Evolutionary conservation across 2,888 invertebrate species (phyloP).

Genomic region (Antheraea yamamai): DNA sequence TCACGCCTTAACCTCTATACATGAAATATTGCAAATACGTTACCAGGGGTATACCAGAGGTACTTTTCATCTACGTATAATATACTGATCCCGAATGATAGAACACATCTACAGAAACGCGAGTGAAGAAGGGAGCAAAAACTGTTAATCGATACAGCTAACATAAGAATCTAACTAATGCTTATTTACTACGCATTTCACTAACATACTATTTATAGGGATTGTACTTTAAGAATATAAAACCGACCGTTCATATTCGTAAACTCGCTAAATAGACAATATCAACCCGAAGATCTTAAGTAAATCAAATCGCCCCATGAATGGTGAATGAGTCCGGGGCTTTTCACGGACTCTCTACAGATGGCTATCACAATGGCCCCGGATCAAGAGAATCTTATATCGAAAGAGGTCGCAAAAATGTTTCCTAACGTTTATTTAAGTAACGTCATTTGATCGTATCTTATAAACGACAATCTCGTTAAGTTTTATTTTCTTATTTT

Average conservation of each 20-base stretch:
- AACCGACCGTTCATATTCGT: slow-evolving; percentile 51
- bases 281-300: slow-evolving; percentile 78
- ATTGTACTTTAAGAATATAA: slow-evolving; percentile 55
- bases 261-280: slow-evolving; percentile 76
- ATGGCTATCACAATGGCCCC: slow-evolving; percentile 78
- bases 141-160: background rate
- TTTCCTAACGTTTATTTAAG: slow-evolving; percentile 79
- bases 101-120: too few relatives aligned
- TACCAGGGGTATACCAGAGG: too few relatives aligned
- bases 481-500: background rate
- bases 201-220: background rate
- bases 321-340: slow-evolving; percentile 75
- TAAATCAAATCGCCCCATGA: slow-evolving; percentile 82
- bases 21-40: too few relatives aligned
- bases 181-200: background rate
- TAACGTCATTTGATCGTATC: slow-evolving; percentile 72
- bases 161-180: background rate
- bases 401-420: slow-evolving; percentile 70
- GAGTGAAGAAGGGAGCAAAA: too few relatives aligned
- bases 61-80: too few relatives aligned
- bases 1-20: too few relatives aligned
- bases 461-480: slow-evolving; percentile 19
- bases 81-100: too few relatives aligned
- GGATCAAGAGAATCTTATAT: slow-evolving; percentile 78
- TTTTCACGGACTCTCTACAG: slow-evolving; percentile 74